phyloP scores from a whole-genome alignment of 1,140 invertebrate genomes.

The Harlomillsia oculata region DNA sequence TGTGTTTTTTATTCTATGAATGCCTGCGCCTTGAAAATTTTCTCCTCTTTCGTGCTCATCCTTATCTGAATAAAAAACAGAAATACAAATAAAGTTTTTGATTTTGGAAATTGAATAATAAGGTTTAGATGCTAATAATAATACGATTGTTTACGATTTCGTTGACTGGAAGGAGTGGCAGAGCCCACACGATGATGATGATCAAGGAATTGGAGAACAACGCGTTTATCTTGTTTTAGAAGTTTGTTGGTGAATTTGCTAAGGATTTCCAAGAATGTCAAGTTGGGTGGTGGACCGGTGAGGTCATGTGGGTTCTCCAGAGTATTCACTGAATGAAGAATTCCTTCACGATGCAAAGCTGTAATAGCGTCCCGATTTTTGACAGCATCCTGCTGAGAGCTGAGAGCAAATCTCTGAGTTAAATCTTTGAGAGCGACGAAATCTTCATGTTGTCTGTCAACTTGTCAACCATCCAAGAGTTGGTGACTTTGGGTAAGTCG shows the following conservation, averaged over 20 bases:
- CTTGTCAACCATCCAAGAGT: slow-evolving; percentile 50
- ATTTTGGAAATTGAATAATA: too few relatives aligned
- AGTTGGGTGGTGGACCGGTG: slow-evolving; percentile 68
- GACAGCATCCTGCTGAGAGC: slow-evolving; percentile 92
- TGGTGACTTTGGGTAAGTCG: slow-evolving; percentile 50
- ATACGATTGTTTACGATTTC: too few relatives aligned
- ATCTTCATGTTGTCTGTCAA: slow-evolving; percentile 62
- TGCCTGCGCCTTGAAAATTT: too few relatives aligned
- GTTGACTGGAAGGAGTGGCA: slow-evolving; percentile 66
- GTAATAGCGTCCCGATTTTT: slow-evolving; percentile 97
- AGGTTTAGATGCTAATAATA: too few relatives aligned
- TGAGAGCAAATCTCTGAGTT: slow-evolving; percentile 90
- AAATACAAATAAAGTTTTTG: too few relatives aligned
- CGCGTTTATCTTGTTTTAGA: slow-evolving; percentile 87
- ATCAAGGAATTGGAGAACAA: slow-evolving; percentile 79
- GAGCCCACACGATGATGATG: slow-evolving; percentile 62
- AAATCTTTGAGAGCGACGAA: slow-evolving; percentile 86
- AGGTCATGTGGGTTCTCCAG: slow-evolving; percentile 57
- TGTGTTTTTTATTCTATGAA: too few relatives aligned
- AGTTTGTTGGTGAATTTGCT: slow-evolving; percentile 94
- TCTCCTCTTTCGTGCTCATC: too few relatives aligned
- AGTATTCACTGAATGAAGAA: slow-evolving; percentile 72
- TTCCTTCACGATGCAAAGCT: slow-evolving; percentile 86
- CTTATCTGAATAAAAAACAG: too few relatives aligned
- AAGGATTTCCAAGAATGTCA: slow-evolving; percentile 87